phyloP scores from a whole-genome alignment of 1,140 invertebrate genomes.

The Macrotrachela quadricornifera region DNA sequence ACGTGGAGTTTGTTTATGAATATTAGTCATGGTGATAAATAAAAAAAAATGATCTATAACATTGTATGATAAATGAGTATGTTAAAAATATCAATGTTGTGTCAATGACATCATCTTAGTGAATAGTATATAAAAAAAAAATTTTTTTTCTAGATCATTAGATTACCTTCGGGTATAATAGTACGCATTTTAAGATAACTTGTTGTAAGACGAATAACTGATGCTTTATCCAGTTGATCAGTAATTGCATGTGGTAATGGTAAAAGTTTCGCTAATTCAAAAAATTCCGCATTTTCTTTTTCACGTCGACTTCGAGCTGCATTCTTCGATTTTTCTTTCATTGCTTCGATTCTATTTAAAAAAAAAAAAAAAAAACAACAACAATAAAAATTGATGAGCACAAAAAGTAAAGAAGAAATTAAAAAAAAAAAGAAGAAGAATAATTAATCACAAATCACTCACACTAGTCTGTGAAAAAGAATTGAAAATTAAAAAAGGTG shows the following conservation, averaged over 20 bases:
- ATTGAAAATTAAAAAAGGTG: too few species aligned
- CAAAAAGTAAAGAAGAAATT: too few species aligned
- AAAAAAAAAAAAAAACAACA: too few species aligned
- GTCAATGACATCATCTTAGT: background rate
- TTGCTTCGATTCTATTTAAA: constrained; percentile 9
- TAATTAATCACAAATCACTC: too few species aligned
- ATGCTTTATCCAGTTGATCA: constrained; percentile 89
- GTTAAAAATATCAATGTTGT: background rate
- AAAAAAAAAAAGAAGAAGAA: too few species aligned
- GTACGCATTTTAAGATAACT: constrained; percentile 65
- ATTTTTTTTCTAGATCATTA: background rate
- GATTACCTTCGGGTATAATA: constrained; percentile 23
- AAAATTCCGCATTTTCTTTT: constrained; percentile 95
- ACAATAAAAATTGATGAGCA: too few species aligned
- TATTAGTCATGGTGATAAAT: too few species aligned
- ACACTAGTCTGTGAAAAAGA: too few species aligned
- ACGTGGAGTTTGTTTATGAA: too few species aligned
- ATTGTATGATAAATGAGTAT: too few species aligned
- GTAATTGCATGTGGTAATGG: constrained; percentile 85
- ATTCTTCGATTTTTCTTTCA: constrained; percentile 60
- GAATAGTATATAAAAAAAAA: background rate
- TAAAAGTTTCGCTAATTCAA: constrained; percentile 88
- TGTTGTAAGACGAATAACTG: constrained; percentile 88
- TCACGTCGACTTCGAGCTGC: constrained; percentile 75
- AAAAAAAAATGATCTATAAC: too few species aligned